A percentile compares a stretch with the other conserved stretches of the same genome.
Conservation (phyloP, 2,113 vertebrate genomes). For the Mesitornis unicolor region DNA sequence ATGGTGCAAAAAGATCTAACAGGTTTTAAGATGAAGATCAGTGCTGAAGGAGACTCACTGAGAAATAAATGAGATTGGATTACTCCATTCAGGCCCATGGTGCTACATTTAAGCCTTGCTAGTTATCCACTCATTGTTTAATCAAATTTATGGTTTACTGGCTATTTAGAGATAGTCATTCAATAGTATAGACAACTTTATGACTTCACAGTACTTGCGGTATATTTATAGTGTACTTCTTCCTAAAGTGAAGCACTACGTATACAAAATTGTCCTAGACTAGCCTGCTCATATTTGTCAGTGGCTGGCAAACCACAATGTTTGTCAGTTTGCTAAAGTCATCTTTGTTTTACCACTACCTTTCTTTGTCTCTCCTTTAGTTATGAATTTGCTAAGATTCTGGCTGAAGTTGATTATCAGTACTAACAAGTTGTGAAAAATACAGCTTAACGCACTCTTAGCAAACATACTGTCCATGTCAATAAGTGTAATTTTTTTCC, state of each 20-base stretch:
- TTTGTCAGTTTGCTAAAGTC: conserved; percentile 28
- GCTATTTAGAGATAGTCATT: neutral
- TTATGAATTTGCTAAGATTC: neutral
- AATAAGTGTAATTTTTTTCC: neutral
- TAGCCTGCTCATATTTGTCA: conserved; percentile 2
- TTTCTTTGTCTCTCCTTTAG: conserved; percentile 14
- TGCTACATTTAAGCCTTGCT: neutral
- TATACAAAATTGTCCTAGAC: conserved; percentile 31
- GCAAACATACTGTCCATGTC: neutral
- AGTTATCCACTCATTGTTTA: neutral
- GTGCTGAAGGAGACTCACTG: neutral
- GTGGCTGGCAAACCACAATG: conserved; percentile 41
- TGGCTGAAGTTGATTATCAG: neutral
- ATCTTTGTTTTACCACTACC: conserved; percentile 20
- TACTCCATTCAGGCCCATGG: neutral
- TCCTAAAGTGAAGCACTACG: conserved; percentile 10
- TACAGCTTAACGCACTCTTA: neutral
- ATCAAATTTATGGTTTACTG: neutral
- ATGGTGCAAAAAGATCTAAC: neutral
- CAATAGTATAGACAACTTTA: neutral
- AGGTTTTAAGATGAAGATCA: neutral
- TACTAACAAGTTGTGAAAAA: conserved; percentile 3
- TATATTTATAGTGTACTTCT: conserved; percentile 23
- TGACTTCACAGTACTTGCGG: neutral
- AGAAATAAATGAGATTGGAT: neutral